Base-by-base conservation (phyloP, 2,113 vertebrate species). In the Chrysochloris asiatica region DNA sequence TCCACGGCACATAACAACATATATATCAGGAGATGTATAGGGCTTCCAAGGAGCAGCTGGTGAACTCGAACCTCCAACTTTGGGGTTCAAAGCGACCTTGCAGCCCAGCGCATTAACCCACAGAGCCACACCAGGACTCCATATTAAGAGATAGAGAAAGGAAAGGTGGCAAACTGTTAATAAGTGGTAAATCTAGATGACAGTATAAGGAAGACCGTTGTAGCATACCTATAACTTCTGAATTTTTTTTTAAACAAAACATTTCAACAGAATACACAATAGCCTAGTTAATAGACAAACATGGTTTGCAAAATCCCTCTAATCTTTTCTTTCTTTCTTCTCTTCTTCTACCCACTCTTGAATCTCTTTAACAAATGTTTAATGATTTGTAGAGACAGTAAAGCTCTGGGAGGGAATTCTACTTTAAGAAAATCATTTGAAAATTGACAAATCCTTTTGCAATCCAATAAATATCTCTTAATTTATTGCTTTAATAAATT, bases 401-500 rank as follows among this genome's bases (percentile, higher is more conserved):
- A 76, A 93, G 77, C 45, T 88, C 71, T 33, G 63, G 65, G 43
- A 92, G 81, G 92, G 75, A 71, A 4, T 72, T 73, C 48, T 88
- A 56, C 63, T 88, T 93, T 88, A 93, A 88, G 73, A 33, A 81
- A 89, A 88, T 90, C 59, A 78, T 84, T 95, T 87, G 54, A 93
- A 93, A 79, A 90, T 93, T 47, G 83, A 78, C 76, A 92, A 92
- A 94, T 93, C 63, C 73, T 86, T 83, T 93, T 86, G 83, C 45
- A 88, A 63, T 83, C 65, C 65, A 26, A 88, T 86, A 92, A 75
- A 63, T 12, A 71, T 79, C n/a, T 88, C n/a, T 50, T 93, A 86
- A 86, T 84, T 90, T 92, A 95, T 78, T 90, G 63, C 22, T 63
- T 85, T 82, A 75, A 75, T 93, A 92, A 94, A 89, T 88, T 81